Evolutionary conservation across 2,113 vertebrate species (phyloP).

Genomic region (Lophochroa leadbeateri): DNA sequence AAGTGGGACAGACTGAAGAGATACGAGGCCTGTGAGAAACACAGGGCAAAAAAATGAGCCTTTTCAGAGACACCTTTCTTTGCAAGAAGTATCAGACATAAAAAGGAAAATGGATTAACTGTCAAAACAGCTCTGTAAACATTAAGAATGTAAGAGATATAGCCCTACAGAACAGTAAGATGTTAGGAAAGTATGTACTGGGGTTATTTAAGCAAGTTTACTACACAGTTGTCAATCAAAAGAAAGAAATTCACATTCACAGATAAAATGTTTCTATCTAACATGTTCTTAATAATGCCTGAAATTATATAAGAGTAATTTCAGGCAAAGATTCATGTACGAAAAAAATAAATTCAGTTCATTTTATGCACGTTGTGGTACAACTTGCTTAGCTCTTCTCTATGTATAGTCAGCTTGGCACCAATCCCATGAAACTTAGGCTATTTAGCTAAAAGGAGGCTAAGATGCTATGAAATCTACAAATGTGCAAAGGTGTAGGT

Average conservation of each 20-base stretch:
- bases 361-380: not conserved
- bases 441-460: not conserved
- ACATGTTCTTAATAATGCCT: not conserved
- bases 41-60: not conserved
- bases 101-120: slow-evolving; percentile 4
- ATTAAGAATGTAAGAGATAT: not conserved
- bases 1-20: not conserved
- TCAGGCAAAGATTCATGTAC: not conserved
- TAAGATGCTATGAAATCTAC: not conserved
- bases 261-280: not conserved
- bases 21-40: not conserved
- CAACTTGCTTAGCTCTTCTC: not conserved
- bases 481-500: not conserved
- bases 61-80: not conserved
- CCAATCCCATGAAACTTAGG: not conserved
- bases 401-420: not conserved
- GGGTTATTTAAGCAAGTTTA: not conserved
- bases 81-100: not conserved
- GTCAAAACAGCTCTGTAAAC: not conserved
- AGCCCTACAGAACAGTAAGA: not conserved
- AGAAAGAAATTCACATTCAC: not conserved
- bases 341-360: not conserved
- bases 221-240: not conserved
- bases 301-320: not conserved
- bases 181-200: not conserved